Evolutionary conservation across 2,888 invertebrate genomes (phyloP).

Genomic region (Loripinus fragilis): DNA sequence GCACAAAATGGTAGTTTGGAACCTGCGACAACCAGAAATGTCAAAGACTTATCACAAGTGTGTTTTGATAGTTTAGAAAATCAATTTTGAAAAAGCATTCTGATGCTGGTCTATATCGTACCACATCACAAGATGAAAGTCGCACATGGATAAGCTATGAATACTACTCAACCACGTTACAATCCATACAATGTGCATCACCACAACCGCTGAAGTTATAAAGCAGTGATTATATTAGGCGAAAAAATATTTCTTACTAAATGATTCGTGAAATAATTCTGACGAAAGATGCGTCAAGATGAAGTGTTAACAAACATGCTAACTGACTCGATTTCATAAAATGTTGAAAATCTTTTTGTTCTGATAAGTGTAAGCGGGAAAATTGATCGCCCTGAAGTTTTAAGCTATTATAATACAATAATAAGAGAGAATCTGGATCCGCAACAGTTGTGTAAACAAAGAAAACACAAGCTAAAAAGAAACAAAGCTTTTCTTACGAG

Average conservation of each 20-base stretch:
- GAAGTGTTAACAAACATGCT: neutral
- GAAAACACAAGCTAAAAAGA: conserved; percentile 26
- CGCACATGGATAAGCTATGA: too few species aligned
- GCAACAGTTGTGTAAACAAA: conserved; percentile 58
- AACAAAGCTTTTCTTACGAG: neutral
- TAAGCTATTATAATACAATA: conserved; percentile 52
- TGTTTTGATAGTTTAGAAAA: too few species aligned
- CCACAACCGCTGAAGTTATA: neutral
- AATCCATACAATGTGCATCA: too few species aligned
- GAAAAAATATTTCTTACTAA: conserved; percentile 7
- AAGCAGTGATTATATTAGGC: neutral
- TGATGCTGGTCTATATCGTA: too few species aligned
- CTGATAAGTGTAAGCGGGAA: conserved; percentile 13
- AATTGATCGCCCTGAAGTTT: conserved; percentile 10
- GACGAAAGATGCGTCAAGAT: neutral
- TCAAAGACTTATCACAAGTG: too few species aligned
- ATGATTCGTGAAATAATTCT: conserved; percentile 9
- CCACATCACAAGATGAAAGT: too few species aligned
- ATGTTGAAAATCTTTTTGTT: conserved; percentile 1
- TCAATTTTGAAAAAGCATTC: too few species aligned
- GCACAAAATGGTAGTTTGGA: too few species aligned
- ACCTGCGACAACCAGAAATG: too few species aligned
- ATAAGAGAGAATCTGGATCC: conserved; percentile 33
- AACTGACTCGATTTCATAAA: neutral
- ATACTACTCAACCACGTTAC: too few species aligned